Base-by-base conservation (phyloP, 2,888 invertebrate species). In the Ganaspis brasiliensis region DNA sequence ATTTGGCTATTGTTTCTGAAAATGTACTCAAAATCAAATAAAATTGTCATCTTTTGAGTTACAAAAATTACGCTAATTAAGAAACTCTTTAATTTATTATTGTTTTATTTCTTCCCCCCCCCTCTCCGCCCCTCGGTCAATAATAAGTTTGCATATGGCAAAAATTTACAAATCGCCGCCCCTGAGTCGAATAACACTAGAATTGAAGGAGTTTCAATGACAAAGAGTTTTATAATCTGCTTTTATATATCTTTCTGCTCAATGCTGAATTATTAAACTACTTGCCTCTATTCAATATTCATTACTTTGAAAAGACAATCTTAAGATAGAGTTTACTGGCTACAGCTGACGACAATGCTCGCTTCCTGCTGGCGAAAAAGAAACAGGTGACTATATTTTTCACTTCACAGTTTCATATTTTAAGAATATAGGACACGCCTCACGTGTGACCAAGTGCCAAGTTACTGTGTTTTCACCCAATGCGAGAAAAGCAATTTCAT, bases 361-460 rank as follows among this genome's bases (percentile, higher is more conserved):
- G 45, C 14, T 45, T 26, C 14, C 45, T 67, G 67, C 45, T 24
- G 26, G 10, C 67, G n/a, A 24, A 26, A 45, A 67, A 67, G 45
- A 67, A 45, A 24, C 45, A 67, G 45, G 67, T 67, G 67, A 67
- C 67, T 67, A n/a, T 45, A 67, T 67, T 67, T 67, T 67, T 67
- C 67, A 67, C 26, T 45, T 24, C 45, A 45, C 26, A 24, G 24
- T 67, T 24, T 45, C 40, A 67, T 67, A 67, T 67, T 67, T 67
- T 40, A 67, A 45, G 24, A 45, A n/a, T n/a, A 67, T 67, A 45
- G 45, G 40, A 45, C 63, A n/a, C 24, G 45, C 24, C 45, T n/a
- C 45, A 67, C 67, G 45, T 67, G 67, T 67, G 45, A 67, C 67
- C 40, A 67, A 67, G 67, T 67, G 67, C 67, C 67, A 67, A 45